Conservation (phyloP, 2,113 vertebrate species). For the Tauraco erythrolophus region DNA sequence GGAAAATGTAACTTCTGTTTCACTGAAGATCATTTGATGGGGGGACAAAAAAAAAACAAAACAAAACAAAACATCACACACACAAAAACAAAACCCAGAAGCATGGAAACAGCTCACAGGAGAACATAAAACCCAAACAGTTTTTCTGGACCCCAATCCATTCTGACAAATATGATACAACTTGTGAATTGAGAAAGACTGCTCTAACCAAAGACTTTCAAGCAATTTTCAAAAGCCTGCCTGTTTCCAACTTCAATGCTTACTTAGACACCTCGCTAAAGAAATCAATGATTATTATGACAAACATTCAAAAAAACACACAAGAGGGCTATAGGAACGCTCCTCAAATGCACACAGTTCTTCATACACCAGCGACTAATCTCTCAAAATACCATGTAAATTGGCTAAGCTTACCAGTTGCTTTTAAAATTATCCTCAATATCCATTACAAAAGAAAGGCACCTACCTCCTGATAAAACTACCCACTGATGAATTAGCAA, state of each 20-base stretch:
- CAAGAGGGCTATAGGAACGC: not conserved
- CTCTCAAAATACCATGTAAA: conserved; percentile 53
- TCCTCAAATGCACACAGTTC: not conserved
- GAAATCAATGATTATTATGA: not conserved
- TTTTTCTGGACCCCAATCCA: not conserved
- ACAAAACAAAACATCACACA: not conserved
- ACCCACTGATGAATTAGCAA: conserved; percentile 27
- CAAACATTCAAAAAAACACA: not conserved
- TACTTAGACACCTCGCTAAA: not conserved
- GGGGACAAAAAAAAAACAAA: accelerated
- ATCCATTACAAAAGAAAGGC: conserved; percentile 67
- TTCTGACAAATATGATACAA: not conserved
- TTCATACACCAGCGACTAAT: not conserved
- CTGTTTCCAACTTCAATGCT: not conserved
- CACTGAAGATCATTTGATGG: not conserved
- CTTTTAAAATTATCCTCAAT: conserved; percentile 58
- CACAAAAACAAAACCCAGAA: not conserved
- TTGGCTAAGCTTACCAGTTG: conserved; percentile 38
- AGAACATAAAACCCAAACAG: not conserved
- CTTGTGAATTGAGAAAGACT: not conserved
- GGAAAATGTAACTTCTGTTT: not conserved
- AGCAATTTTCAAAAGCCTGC: not conserved
- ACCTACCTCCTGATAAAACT: conserved; percentile 4
- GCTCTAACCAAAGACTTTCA: not conserved
- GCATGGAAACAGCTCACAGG: not conserved